Evolutionary conservation across 2,888 invertebrate species (phyloP), one percentile per base, ranked within the genome.

Genomic region (Rhyacophila evoluta): DNA sequence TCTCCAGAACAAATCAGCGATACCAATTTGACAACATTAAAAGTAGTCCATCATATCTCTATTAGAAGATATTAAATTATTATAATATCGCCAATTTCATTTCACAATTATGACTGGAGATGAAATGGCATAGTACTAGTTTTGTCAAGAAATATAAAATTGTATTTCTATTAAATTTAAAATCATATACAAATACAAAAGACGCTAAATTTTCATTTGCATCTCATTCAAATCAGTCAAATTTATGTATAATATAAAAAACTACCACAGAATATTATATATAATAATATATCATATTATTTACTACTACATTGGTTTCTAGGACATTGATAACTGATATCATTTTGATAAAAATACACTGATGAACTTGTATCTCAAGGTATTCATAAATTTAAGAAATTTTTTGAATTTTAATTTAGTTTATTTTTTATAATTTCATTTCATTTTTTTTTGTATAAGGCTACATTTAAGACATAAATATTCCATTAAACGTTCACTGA

Each of bases 191-290:
- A 25, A 55, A 55, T 19, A 55, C 25, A 19, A 55, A 55, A 55
- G 55, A 55, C 19, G 25, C 8, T 55, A 55, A 19, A 55, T 19
- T 55, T 55, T 55, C 15, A 55, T 55, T 55, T 19, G 55, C 19
- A 19, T 55, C 55, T 19, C 55, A 55, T 55, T 55, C 55, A 55
- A 19, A 55, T 55, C 55, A 55, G 55, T 55, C 55, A 55, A 6
- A 55, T 12, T 55, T 8, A 55, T 12, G 15, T 55, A 1, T 55
- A 55, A 55, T 55, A 1, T 55, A 55, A 55, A 55, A 55, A 55
- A 19, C 55, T 55, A 55, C 55, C 55, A 55, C 55, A 55, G 55
- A 25, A 55, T 55, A 19, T 39, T n/a, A n/a, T n/a, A n/a, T n/a
- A n/a, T n/a, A n/a, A n/a, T n/a, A n/a, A n/a, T n/a, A n/a, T n/a